phyloP scores from a whole-genome alignment of 1,140 invertebrate genomes.

The Homalodisca vitripennis region DNA sequence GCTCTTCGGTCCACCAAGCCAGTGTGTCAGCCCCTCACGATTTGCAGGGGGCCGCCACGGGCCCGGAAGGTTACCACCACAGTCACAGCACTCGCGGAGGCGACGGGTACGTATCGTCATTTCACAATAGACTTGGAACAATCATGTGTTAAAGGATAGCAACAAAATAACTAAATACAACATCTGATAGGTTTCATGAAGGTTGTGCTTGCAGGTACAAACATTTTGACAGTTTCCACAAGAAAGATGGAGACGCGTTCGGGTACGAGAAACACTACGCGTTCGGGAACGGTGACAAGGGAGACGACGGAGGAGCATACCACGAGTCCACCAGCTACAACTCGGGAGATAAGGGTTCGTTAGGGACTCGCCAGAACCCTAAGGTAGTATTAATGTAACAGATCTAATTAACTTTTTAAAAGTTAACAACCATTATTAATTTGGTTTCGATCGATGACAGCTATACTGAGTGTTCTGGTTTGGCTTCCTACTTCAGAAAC shows the following conservation, averaged over 20 bases:
- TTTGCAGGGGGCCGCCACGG: neutral
- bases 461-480: no score
- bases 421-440: neutral
- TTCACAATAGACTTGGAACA: neutral
- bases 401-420: no score
- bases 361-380: conserved; percentile 20
- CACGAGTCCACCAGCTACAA: conserved; percentile 28
- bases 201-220: conserved; percentile 54
- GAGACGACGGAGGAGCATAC: conserved; percentile 46
- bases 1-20: conserved; percentile 25
- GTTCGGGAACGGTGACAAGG: conserved; percentile 51
- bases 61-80: conserved; percentile 61
- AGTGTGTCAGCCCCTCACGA: conserved; percentile 7
- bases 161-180: neutral
- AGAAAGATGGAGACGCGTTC: conserved; percentile 67
- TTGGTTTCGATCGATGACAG: no score
- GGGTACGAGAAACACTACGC: conserved; percentile 64
- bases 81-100: conserved; percentile 62
- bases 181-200: conserved; percentile 38
- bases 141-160: neutral
- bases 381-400: conserved; percentile 7
- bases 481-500: no score
- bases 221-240: conserved; percentile 67
- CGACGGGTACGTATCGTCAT: conserved; percentile 43
- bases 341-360: conserved; percentile 36